Conservation (phyloP, 2,113 vertebrate genomes). For the Indicator maculatus region DNA sequence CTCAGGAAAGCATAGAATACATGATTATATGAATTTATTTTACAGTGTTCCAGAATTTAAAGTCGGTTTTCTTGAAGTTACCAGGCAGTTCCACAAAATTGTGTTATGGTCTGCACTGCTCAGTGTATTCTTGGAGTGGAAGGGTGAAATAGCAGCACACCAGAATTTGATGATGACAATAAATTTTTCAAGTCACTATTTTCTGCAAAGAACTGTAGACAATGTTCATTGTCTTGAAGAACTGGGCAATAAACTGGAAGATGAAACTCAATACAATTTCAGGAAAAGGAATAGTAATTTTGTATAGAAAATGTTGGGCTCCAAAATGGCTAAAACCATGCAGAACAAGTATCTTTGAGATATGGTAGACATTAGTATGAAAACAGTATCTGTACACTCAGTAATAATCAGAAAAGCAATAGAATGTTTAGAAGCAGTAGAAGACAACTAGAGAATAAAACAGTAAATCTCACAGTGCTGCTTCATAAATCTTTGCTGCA, state of each 20-base stretch:
- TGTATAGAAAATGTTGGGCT: not conserved
- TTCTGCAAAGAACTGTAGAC: not conserved
- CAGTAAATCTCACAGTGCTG: not conserved
- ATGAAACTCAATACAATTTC: not conserved
- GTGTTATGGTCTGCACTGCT: not conserved
- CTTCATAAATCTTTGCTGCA: not conserved
- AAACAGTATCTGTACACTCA: not conserved
- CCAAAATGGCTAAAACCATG: not conserved
- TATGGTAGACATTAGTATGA: not conserved
- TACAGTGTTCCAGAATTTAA: not conserved
- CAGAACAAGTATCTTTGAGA: not conserved
- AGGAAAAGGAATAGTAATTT: not conserved
- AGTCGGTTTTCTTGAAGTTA: not conserved
- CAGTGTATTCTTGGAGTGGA: not conserved
- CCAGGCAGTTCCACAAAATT: not conserved
- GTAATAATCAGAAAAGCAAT: not conserved
- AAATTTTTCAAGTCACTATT: not conserved
- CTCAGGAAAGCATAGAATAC: not conserved
- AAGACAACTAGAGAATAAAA: not conserved
- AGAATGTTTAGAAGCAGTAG: not conserved
- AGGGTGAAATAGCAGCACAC: not conserved
- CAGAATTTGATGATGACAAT: not conserved
- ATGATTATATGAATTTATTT: not conserved
- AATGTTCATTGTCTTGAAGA: not conserved
- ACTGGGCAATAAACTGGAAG: not conserved